phyloP scores from a whole-genome alignment of 2,888 invertebrate species.

The Rhagonycha fulva region DNA sequence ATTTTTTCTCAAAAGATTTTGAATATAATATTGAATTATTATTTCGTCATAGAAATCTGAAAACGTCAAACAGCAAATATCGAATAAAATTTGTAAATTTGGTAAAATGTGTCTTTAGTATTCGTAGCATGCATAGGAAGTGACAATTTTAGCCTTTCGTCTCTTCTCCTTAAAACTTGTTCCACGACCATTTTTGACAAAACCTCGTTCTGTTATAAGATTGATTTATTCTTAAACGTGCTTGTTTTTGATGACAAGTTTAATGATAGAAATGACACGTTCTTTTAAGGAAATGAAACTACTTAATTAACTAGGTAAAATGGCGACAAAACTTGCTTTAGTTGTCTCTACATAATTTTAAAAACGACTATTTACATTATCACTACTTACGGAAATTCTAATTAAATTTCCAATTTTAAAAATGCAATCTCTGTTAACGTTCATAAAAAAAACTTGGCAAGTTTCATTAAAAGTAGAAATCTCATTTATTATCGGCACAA shows the following conservation, averaged over 20 bases:
- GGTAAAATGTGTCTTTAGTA: slow-evolving; percentile 24
- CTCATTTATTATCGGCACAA: neutral
- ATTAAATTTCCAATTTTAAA: neutral
- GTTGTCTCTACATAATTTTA: neutral
- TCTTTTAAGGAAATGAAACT: slow-evolving; percentile 33
- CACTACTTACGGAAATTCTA: neutral
- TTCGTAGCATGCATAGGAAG: slow-evolving; percentile 28
- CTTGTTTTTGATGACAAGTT: slow-evolving; percentile 31
- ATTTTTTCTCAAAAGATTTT: neutral
- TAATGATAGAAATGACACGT: slow-evolving; percentile 36
- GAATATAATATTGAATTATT: neutral
- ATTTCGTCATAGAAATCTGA: neutral
- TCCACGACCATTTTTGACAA: slow-evolving; percentile 29
- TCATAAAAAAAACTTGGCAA: neutral
- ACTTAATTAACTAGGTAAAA: slow-evolving; percentile 37
- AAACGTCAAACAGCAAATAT: slow-evolving; percentile 13
- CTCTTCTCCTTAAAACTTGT: slow-evolving; percentile 28
- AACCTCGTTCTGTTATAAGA: slow-evolving; percentile 31
- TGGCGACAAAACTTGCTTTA: slow-evolving; percentile 4
- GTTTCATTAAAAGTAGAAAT: neutral
- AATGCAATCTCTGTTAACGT: neutral
- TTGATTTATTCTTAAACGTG: slow-evolving; percentile 32
- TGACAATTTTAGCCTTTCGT: slow-evolving; percentile 30
- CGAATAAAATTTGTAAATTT: slow-evolving; percentile 23
- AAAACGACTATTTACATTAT: neutral